Conservation (phyloP, 2,888 invertebrate species). For the Scaeva pyrastri region DNA sequence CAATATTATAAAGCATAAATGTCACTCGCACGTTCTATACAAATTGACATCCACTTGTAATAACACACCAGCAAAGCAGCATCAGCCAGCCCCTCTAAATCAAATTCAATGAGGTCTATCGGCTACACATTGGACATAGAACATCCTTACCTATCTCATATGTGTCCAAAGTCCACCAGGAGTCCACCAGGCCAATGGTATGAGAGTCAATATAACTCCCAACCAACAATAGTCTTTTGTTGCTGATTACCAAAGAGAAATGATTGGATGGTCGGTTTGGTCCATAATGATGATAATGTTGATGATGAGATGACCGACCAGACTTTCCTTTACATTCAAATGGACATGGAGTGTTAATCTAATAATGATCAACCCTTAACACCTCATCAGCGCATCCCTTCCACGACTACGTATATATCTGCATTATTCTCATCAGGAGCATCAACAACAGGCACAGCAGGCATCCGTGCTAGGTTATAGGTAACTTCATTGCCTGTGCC, state of each 20-base stretch:
- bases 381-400: slow-evolving; percentile 72
- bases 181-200: background rate
- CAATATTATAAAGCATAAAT: slow-evolving; percentile 69
- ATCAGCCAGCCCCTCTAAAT: slow-evolving; percentile 51
- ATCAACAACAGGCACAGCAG: slow-evolving; percentile 64
- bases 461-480: slow-evolving; percentile 17
- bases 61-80: slow-evolving; percentile 4
- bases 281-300: too few relatives aligned
- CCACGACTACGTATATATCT: slow-evolving; percentile 19
- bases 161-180: background rate
- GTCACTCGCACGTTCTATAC: slow-evolving; percentile 74
- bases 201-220: slow-evolving; percentile 38
- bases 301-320: too few relatives aligned
- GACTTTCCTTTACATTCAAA: slow-evolving; percentile 51
- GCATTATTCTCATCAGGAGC: slow-evolving; percentile 58
- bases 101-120: slow-evolving; percentile 69
- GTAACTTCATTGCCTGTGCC: too few relatives aligned
- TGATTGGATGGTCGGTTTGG: slow-evolving; percentile 61
- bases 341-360: slow-evolving; percentile 74
- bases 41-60: slow-evolving; percentile 64
- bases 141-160: slow-evolving; percentile 16
- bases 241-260: slow-evolving; percentile 72
- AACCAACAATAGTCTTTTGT: slow-evolving; percentile 72
- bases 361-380: slow-evolving; percentile 76
- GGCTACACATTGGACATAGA: slow-evolving; percentile 53